These are phyloP conservation scores for Syritta pipiens DNA, from an alignment of 2,888 invertebrate species.

Conservation along the genomic window DNA sequence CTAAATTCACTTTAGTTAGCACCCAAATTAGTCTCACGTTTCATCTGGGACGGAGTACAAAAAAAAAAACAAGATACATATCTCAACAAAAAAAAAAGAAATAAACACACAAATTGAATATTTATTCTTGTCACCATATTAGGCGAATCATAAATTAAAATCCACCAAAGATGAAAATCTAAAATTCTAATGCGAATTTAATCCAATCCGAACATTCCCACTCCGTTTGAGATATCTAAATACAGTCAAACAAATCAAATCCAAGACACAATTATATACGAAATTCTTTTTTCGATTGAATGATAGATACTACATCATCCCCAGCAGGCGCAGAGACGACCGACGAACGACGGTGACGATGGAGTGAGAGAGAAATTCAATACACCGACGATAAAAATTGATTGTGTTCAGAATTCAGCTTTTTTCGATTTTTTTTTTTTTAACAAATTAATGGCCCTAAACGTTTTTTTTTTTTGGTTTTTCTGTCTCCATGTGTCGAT, in stretches of 20 bases:
- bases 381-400: conserved; percentile 47
- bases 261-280: conserved; percentile 24
- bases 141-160: conserved; percentile 46
- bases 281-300: conserved; percentile 23
- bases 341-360: conserved; percentile 6
- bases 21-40: conserved; percentile 51
- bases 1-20: conserved; percentile 28
- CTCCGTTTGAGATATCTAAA: conserved; percentile 27
- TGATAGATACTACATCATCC: conserved; percentile 30
- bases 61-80: conserved; percentile 29
- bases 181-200: conserved; percentile 62
- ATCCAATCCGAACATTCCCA: conserved; percentile 50
- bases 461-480: conserved; percentile 5
- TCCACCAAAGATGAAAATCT: conserved; percentile 9
- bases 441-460: conserved; percentile 29
- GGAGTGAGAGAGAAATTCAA: conserved; percentile 46
- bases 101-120: conserved; percentile 24
- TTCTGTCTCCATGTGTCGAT: neutral
- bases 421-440: conserved; percentile 4
- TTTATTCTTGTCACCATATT: conserved; percentile 40
- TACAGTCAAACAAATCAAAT: conserved; percentile 31
- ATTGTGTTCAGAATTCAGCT: conserved; percentile 14
- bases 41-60: conserved; percentile 21
- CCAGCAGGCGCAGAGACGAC: too few relatives aligned
- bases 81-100: conserved; percentile 3